phyloP scores from a whole-genome alignment of 2,797 vertebrate genomes.

The Microhierax caerulescens region DNA sequence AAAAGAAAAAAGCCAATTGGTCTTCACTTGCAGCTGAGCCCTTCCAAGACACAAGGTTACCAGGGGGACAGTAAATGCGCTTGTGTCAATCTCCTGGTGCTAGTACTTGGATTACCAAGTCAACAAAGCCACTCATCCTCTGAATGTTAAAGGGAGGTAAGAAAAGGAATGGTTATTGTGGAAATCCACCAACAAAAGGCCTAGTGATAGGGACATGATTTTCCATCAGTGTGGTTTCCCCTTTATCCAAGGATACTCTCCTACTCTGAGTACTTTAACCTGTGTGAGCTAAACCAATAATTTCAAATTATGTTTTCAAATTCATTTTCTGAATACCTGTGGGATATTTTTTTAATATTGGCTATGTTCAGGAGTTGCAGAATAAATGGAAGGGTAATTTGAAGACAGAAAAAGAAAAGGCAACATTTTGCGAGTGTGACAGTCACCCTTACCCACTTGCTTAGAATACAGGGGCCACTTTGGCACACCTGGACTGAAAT shows the following conservation, averaged over 20 bases:
- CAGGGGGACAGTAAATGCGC: neutral
- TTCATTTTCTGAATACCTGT: neutral
- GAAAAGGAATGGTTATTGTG: neutral
- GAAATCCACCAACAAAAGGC: neutral
- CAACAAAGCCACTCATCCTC: accelerated
- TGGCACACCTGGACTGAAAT: neutral
- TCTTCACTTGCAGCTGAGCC: neutral
- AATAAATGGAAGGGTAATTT: neutral
- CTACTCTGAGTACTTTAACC: neutral
- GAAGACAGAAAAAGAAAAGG: neutral
- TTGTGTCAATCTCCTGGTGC: neutral
- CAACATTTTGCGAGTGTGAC: neutral
- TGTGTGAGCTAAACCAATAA: neutral
- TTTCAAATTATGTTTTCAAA: neutral
- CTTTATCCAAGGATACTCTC: neutral
- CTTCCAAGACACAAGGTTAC: neutral
- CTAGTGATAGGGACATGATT: neutral
- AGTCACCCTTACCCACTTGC: neutral
- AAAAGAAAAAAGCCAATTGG: too few relatives aligned
- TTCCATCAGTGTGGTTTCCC: neutral
- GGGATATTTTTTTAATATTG: neutral
- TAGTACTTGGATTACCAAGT: neutral
- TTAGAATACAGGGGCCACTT: neutral
- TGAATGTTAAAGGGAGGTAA: neutral
- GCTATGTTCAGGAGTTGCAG: neutral